Evolutionary conservation across 2,888 invertebrate genomes (phyloP).

Genomic region (Scaptomyza parva): DNA sequence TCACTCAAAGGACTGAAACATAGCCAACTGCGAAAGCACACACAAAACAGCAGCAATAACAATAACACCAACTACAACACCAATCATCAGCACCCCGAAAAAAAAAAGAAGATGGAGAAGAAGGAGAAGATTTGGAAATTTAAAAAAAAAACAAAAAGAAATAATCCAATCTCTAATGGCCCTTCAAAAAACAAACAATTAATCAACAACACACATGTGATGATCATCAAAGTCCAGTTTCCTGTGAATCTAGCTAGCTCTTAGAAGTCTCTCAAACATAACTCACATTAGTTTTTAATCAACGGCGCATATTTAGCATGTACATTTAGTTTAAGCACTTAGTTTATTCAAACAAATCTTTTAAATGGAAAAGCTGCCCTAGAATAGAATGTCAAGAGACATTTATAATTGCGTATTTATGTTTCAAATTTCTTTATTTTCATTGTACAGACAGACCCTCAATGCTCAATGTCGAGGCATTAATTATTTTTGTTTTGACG

Average conservation of each 20-base stretch:
- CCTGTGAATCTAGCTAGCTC: conserved; percentile 79
- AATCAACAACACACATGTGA: conserved; percentile 71
- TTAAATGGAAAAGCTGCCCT: conserved; percentile 58
- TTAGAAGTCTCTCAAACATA: conserved; percentile 67
- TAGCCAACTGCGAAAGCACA: conserved; percentile 62
- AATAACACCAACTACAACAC: conserved; percentile 28
- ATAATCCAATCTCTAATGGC: conserved; percentile 26
- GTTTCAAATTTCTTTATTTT: background rate
- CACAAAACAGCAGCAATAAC: conserved; percentile 39
- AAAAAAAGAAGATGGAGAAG: background rate
- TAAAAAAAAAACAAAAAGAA: conserved; percentile 26
- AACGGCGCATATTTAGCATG: conserved; percentile 48
- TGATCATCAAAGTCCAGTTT: conserved; percentile 79
- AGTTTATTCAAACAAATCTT: conserved; percentile 33
- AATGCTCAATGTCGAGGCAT: conserved; percentile 29
- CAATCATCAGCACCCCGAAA: conserved; percentile 52
- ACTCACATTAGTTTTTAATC: conserved; percentile 69
- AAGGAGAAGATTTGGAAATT: no score
- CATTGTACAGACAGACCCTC: conserved; percentile 26
- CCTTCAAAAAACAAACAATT: conserved; percentile 30
- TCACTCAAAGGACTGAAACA: conserved; percentile 86
- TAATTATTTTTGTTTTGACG: conserved; percentile 4
- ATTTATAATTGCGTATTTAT: conserved; percentile 40
- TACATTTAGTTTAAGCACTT: conserved; percentile 33
- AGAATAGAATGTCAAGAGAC: conserved; percentile 50